phyloP scores from a whole-genome alignment of 2,113 vertebrate genomes.

The Phrynosoma platyrhinos region DNA sequence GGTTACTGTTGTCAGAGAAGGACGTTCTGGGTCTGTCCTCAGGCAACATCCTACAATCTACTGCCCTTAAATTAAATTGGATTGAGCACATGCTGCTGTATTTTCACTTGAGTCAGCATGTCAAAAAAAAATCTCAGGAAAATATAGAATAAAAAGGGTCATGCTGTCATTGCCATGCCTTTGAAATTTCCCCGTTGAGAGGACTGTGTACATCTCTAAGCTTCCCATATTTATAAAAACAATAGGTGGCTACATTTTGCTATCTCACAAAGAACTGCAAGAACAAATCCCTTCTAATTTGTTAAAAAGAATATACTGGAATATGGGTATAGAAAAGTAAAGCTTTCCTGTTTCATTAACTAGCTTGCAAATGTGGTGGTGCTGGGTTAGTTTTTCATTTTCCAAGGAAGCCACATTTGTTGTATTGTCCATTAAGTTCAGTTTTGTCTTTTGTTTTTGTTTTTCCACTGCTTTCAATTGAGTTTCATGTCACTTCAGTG shows the following conservation, averaged over 20 bases:
- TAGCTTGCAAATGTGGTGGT: not conserved
- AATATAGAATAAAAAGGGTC: not conserved
- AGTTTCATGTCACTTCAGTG: not conserved
- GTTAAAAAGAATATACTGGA: not conserved
- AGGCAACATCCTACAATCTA: not conserved
- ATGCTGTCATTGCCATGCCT: conserved; percentile 11
- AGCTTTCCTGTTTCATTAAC: not conserved
- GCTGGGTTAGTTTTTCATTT: not conserved
- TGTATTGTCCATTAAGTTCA: not conserved
- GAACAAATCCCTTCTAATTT: not conserved
- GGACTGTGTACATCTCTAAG: not conserved
- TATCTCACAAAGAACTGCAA: conserved; percentile 13
- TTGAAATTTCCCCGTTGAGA: conserved; percentile 15
- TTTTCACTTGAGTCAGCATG: conserved; percentile 31
- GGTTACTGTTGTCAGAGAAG: not conserved
- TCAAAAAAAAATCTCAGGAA: conserved; percentile 12
- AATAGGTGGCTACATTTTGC: conserved; percentile 2
- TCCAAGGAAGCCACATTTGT: not conserved
- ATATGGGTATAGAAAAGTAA: not conserved
- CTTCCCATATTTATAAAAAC: conserved; percentile 31
- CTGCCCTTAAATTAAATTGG: conserved; percentile 31
- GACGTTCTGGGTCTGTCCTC: not conserved
- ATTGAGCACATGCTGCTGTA: not conserved
- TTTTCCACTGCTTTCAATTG: not conserved
- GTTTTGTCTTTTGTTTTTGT: not conserved